Conservation (phyloP, 2,888 invertebrate genomes). For the Hypsopygia costalis region DNA sequence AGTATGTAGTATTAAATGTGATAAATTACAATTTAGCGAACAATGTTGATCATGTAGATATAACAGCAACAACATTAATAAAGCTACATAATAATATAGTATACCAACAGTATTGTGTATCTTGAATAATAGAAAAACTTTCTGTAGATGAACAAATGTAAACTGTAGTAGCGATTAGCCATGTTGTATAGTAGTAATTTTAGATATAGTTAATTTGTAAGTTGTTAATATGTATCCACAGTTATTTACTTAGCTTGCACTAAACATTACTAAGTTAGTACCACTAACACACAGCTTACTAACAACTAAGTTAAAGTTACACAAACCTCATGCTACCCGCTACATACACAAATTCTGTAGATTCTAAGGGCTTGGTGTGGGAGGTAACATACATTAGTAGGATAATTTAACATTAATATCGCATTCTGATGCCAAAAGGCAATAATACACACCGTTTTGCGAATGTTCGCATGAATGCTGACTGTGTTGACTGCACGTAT, state of each 20-base stretch:
- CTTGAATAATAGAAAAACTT: too few species aligned
- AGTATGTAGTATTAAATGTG: constrained; percentile 18
- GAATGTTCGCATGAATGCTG: constrained; percentile 58
- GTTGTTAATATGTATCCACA: too few species aligned
- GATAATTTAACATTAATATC: constrained; percentile 2
- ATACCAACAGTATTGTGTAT: too few species aligned
- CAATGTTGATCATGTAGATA: not conserved
- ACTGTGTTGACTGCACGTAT: constrained; percentile 58
- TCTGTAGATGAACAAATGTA: too few species aligned
- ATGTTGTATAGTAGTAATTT: not conserved
- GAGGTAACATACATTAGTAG: not conserved
- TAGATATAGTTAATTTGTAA: not conserved
- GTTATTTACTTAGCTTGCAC: not conserved
- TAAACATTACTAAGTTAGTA: constrained; percentile 5
- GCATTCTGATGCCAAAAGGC: constrained; percentile 6
- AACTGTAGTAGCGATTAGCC: too few species aligned
- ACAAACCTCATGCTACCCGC: constrained; percentile 16
- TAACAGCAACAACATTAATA: not conserved
- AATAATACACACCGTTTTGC: constrained; percentile 61
- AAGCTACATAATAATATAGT: not conserved
- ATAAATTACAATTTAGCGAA: not conserved
- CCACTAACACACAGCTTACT: constrained; percentile 13
- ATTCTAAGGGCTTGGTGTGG: constrained; percentile 12
- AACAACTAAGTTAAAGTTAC: constrained; percentile 6
- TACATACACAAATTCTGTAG: constrained; percentile 16